A percentile compares a stretch with the other conserved stretches of the same genome.
Conservation (phyloP, 2,113 vertebrate species). For the Eublepharis macularius region DNA sequence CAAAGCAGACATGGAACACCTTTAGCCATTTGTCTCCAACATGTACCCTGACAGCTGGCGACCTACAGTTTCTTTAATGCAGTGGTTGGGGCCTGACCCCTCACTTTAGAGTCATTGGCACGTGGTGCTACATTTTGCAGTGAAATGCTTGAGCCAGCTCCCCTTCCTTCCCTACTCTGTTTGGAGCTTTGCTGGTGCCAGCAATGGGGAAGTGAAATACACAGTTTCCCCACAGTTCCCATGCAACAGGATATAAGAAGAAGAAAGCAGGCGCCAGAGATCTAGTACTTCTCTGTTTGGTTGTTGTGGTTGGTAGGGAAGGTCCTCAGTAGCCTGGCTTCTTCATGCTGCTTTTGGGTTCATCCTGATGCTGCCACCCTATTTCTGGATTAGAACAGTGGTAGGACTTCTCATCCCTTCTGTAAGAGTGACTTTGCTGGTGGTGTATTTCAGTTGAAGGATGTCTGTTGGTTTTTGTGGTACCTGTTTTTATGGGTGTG, state of each 20-base stretch:
- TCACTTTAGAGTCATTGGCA: not conserved
- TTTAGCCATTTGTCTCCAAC: not conserved
- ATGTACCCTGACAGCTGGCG: not conserved
- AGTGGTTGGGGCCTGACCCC: not conserved
- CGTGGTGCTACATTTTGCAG: not conserved
- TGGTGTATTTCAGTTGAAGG: not conserved
- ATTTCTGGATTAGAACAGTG: not conserved
- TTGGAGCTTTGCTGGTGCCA: not conserved
- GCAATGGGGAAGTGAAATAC: slow-evolving; percentile 15
- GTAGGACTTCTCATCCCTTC: not conserved
- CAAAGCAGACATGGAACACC: not conserved
- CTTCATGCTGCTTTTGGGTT: not conserved
- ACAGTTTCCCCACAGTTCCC: not conserved
- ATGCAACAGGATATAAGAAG: not conserved
- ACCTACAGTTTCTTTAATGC: not conserved
- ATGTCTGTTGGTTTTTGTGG: not conserved
- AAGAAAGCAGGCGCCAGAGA: not conserved
- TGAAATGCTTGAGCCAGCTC: not conserved
- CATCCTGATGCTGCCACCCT: not conserved
- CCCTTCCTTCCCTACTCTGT: not conserved
- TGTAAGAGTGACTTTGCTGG: not conserved
- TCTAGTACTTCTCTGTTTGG: slow-evolving; percentile 17
- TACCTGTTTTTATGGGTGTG: not conserved
- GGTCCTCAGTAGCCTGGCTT: not conserved
- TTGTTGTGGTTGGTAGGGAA: not conserved